Percentiles rank a stretch among this genome's conserved stretches.
phyloP scores from a whole-genome alignment of 2,113 vertebrate genomes.

The Alaudala cheleensis region DNA sequence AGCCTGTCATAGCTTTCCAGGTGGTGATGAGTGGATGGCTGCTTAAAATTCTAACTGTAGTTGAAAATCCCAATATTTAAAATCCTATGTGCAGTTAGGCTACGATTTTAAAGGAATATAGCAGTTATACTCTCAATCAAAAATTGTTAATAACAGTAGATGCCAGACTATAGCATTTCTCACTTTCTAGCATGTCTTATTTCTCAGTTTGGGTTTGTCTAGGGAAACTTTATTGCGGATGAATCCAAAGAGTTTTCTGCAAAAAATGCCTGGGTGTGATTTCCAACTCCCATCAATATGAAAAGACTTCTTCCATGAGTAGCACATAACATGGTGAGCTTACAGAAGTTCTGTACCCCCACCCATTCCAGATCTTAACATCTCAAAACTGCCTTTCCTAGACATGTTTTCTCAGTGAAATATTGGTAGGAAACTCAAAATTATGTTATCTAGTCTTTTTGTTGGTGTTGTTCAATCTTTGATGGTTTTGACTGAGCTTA shows the following conservation, averaged over 20 bases:
- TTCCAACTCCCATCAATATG: not conserved
- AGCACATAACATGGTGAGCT: rapidly evolving
- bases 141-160: not conserved
- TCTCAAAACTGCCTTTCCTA: rapidly evolving
- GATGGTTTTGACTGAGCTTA: not conserved
- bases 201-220: not conserved
- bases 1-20: not conserved
- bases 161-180: not conserved
- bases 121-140: not conserved
- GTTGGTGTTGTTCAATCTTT: not conserved
- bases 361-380: not conserved
- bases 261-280: not conserved
- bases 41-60: not conserved
- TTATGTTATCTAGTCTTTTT: not conserved
- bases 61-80: not conserved
- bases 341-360: not conserved
- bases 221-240: not conserved
- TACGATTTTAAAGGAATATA: not conserved
- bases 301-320: rapidly evolving
- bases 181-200: not conserved
- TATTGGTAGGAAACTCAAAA: not conserved
- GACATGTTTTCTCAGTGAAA: not conserved
- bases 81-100: not conserved
- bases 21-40: not conserved
- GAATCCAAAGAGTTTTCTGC: not conserved